These are phyloP conservation scores for Strigamia transsilvanica DNA, from an alignment of 2,888 invertebrate genomes.

Conservation along the genomic window DNA sequence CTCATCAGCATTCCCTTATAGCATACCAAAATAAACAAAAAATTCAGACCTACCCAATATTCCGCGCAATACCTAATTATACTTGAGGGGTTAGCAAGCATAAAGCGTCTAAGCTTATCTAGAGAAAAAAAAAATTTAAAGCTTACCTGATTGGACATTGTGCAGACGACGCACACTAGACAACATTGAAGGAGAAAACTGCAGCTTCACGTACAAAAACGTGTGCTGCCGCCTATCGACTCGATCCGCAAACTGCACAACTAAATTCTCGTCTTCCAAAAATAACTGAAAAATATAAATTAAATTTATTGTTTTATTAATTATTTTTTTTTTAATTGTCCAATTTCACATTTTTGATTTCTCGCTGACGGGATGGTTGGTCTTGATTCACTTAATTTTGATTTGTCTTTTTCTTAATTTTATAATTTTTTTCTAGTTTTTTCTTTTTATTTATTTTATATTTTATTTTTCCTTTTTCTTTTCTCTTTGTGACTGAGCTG, in stretches of 20 bases:
- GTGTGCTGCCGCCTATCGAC: constrained; percentile 18
- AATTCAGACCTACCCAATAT: background rate
- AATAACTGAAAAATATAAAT: background rate
- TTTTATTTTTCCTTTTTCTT: background rate
- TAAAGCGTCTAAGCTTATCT: background rate
- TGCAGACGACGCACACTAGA: constrained; percentile 48
- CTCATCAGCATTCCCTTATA: background rate
- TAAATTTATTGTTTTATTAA: background rate
- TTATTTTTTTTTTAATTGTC: background rate
- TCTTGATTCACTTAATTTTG: background rate
- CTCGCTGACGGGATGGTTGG: constrained; percentile 11
- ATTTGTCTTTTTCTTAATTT: background rate
- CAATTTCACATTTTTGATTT: background rate
- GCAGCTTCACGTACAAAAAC: constrained; percentile 17
- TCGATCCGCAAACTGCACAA: background rate
- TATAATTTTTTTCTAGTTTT: background rate
- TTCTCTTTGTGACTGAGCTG: background rate
- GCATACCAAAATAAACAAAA: background rate
- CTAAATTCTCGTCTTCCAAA: background rate
- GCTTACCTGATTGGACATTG: constrained; percentile 32
- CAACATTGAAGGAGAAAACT: constrained; percentile 43
- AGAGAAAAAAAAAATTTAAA: constrained; percentile 14
- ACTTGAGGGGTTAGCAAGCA: background rate
- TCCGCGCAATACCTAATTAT: background rate
- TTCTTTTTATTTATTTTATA: background rate